Evolutionary conservation across 1,140 invertebrate species (phyloP), one percentile per base, ranked within the genome.

Genomic region (Calycopis cecrops): DNA sequence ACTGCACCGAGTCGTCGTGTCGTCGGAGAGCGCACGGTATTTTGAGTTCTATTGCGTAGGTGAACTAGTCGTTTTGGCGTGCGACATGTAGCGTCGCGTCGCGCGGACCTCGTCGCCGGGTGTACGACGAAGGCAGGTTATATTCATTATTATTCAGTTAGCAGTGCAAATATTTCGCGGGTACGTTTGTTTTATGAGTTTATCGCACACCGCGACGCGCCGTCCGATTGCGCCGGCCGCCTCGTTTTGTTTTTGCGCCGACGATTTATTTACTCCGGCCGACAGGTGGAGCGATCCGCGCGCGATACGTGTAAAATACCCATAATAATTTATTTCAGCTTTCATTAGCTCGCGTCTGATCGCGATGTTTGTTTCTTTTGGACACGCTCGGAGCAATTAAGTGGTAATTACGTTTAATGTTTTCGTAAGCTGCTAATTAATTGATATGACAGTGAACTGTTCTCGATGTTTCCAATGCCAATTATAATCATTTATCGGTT

Each of bases 101-200:
- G 34, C n/a, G 14, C 7, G 4, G 44, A 28, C 2, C 35, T 55
- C 35, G 44, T 21, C 16, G 34, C n/a, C 21, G 21, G 21, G 21
- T 34, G 21, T 34, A 55, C 33, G 34, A 52, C 63, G 54, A 44
- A 44, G 40, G 14, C 40, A 44, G 40, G 40, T 14, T 44, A 57
- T 63, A 69, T 71, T 70, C 67, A 70, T 70, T 72, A 71, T 67
- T 65, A 73, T 73, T 72, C 69, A 76, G 71, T 73, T 67, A 73
- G 71, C 62, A 63, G 59, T 50, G 65, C 63, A 67, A 72, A 71
- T 76, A 73, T 71, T 69, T 67, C 63, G 67, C 71, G 62, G 59
- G 52, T 54, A 66, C 55, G 48, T 60, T 59, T 64, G 59, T 63
- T 62, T 62, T 65, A 65, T 62, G 59, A 62, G 63, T 59, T 62